phyloP scores from a whole-genome alignment of 2,888 invertebrate genomes.

The Drosophila nr. medialis region DNA sequence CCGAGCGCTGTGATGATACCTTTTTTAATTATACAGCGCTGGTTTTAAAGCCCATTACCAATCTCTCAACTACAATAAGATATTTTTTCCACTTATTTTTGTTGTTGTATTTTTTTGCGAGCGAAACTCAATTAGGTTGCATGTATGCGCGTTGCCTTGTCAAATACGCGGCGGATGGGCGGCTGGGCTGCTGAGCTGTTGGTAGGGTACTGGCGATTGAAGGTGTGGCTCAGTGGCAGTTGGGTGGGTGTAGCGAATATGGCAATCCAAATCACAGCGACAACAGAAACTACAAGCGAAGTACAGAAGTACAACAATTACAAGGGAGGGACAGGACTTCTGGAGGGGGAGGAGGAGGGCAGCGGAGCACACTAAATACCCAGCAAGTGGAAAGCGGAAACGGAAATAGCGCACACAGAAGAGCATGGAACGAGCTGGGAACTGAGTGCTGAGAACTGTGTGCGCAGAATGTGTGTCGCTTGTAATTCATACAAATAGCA shows the following conservation, averaged over 20 bases:
- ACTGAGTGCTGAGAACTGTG: conserved; percentile 27
- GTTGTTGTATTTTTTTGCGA: conserved; percentile 17
- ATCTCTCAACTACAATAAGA: conserved; percentile 42
- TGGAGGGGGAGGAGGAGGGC: neutral
- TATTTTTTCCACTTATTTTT: conserved; percentile 8
- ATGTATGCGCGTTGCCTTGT: conserved; percentile 74
- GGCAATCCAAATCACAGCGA: conserved; percentile 76
- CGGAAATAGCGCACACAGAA: conserved; percentile 76
- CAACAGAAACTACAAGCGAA: conserved; percentile 77
- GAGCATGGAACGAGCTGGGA: conserved; percentile 24
- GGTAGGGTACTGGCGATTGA: neutral
- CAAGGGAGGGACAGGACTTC: conserved; percentile 15
- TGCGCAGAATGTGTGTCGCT: conserved; percentile 63
- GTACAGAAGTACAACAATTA: conserved; percentile 72
- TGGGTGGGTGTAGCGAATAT: conserved; percentile 25
- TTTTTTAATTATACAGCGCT: conserved; percentile 37
- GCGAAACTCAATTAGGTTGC: conserved; percentile 78
- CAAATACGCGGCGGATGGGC: conserved; percentile 66
- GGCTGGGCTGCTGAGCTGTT: neutral
- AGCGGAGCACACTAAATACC: conserved; percentile 65
- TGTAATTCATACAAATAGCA: conserved; percentile 72
- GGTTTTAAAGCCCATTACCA: conserved; percentile 39
- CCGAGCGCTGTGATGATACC: conserved; percentile 26
- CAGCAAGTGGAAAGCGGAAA: conserved; percentile 81
- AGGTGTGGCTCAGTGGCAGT: neutral